phyloP scores from a whole-genome alignment of 2,888 invertebrate genomes.

The Sinopyrophorus schimmeli region DNA sequence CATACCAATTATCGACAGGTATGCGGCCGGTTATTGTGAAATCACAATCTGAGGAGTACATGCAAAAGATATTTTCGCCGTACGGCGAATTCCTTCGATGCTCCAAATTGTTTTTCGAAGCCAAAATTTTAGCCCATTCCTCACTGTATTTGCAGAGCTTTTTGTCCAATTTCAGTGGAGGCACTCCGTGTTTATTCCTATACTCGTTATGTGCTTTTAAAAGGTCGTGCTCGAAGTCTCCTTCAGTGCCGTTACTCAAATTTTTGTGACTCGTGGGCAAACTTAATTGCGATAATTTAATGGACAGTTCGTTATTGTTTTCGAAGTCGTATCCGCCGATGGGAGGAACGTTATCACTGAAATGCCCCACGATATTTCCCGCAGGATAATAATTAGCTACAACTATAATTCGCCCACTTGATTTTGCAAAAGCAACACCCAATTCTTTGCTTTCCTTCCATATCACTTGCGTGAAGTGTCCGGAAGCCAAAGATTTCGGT shows the following conservation, averaged over 20 bases:
- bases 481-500: conserved; percentile 66
- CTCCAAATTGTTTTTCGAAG: conserved; percentile 66
- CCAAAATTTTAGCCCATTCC: conserved; percentile 73
- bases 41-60: conserved; percentile 72
- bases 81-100: conserved; percentile 78
- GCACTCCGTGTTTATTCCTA: conserved; percentile 69
- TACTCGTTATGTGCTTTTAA: conserved; percentile 76
- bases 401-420: conserved; percentile 73
- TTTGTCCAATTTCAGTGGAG: conserved; percentile 66
- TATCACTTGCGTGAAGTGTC: conserved; percentile 78
- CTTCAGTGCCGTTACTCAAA: conserved; percentile 39
- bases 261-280: conserved; percentile 36
- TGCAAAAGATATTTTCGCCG: conserved; percentile 82
- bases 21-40: conserved; percentile 68
- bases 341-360: conserved; percentile 72
- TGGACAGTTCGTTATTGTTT: conserved; percentile 48
- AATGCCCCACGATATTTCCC: conserved; percentile 79
- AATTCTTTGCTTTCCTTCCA: conserved; percentile 77
- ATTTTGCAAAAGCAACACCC: conserved; percentile 73
- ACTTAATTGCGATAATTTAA: conserved; percentile 46
- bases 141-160: conserved; percentile 69
- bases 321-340: conserved; percentile 53
- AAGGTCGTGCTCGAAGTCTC: conserved; percentile 69
- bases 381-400: conserved; percentile 90
- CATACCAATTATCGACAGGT: conserved; percentile 80